Evolutionary conservation across 2,888 invertebrate genomes (phyloP).

Genomic region (Geotrupes spiniger): DNA sequence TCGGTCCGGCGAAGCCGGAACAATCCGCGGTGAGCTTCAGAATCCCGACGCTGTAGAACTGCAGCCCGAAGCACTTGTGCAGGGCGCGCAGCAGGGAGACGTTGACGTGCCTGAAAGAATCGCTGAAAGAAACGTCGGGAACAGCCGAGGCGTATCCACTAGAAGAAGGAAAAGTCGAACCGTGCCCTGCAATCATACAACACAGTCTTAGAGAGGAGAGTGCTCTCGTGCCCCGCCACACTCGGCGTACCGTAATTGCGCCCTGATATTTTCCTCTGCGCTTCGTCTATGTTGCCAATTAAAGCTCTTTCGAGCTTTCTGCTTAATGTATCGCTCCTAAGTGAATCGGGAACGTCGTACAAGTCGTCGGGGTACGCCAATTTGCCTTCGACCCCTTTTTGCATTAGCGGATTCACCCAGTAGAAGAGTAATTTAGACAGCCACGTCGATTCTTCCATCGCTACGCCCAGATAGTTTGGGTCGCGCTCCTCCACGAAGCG

Average conservation of each 20-base stretch:
- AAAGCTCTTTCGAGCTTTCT: constrained; percentile 59
- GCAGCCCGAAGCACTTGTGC: constrained; percentile 72
- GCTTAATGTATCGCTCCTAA: constrained; percentile 62
- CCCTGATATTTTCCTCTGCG: constrained; percentile 33
- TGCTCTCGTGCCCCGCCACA: not conserved
- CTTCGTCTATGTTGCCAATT: constrained; percentile 55
- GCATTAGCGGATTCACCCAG: constrained; percentile 85
- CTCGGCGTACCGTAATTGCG: constrained; percentile 8
- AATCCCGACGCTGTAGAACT: constrained; percentile 82
- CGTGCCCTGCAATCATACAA: constrained; percentile 7
- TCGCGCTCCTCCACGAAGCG: constrained; percentile 66
- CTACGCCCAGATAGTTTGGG: constrained; percentile 73
- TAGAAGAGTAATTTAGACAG: constrained; percentile 76
- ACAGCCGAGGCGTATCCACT: constrained; percentile 11
- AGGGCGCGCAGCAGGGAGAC: constrained; percentile 65
- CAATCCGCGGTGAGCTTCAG: constrained; percentile 80
- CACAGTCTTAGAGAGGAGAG: not conserved
- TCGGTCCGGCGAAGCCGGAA: constrained; percentile 83
- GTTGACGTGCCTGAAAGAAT: constrained; percentile 8
- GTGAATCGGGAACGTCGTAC: constrained; percentile 71
- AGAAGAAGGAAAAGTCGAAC: constrained; percentile 9
- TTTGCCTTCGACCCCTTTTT: constrained; percentile 73
- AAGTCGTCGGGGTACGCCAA: constrained; percentile 75
- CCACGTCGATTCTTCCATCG: constrained; percentile 72
- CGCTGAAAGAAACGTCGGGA: constrained; percentile 7